Evolutionary conservation across 2,113 vertebrate genomes (phyloP), one percentile per base, ranked within the genome.

Genomic region (Trematocara marginatum): DNA sequence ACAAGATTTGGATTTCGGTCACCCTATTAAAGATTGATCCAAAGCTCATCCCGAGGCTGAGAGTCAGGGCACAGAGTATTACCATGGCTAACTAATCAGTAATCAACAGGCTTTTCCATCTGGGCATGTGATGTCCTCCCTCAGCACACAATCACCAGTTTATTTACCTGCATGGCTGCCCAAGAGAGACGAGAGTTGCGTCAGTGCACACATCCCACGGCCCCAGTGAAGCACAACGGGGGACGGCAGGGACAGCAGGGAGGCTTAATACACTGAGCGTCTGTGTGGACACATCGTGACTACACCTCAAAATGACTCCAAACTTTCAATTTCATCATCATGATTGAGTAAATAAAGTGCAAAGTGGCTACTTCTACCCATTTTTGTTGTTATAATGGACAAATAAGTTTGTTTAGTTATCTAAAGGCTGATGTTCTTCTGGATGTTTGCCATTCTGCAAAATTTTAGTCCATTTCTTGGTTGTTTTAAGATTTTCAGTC

Each of bases 141-240:
- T 91, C 86, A 66, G 83, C 87, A 59, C 85, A 87, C 94, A 84
- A 85, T 91, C 92, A 71, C 47, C 83, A 13, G 71, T 86, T 90
- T 94, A 93, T 95, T 94, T 92, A 92, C 95, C 89, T 91, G 86
- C 91, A 78, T 80, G 82, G 89, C 64, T 64, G 89, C 89, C 90
- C 93, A 69, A 26, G 81, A 86, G 93, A 92, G 88, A 87, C 31
- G 12, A 59, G 23, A 42, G 80, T 92, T 94, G 92, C 94, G 91
- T 95, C 95, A 95, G 85, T 34, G 88, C 85, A 51, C 89, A 85
- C 29, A 64, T 94, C 94, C 91, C 93, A 69, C 7, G 1, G 89
- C 81, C 52, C 88, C 78, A 23, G 66, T 31, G 76, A 83, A 59
- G 84, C 82, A 71, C 87, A 78, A 56, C 79, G 74, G 87, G 81